These are phyloP conservation scores for Silvanus unidentatus DNA, from an alignment of 2,888 invertebrate genomes.

Conservation along the genomic window DNA sequence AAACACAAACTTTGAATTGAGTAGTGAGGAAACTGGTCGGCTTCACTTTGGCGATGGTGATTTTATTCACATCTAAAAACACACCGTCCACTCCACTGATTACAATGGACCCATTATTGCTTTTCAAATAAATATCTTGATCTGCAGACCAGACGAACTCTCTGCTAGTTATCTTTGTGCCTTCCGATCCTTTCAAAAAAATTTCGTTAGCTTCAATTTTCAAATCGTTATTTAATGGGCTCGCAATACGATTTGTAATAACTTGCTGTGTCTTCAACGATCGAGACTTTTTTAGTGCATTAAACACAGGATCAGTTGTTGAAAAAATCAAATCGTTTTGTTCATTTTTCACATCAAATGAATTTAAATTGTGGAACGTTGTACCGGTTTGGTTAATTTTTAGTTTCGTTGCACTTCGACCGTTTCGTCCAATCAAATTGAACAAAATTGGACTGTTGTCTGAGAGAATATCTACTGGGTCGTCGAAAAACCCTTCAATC, in stretches of 20 bases:
- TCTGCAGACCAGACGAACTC: slow-evolving; percentile 71
- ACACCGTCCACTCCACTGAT: slow-evolving; percentile 66
- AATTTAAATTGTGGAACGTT: slow-evolving; percentile 54
- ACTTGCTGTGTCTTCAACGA: slow-evolving; percentile 60
- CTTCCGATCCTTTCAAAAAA: slow-evolving; percentile 73
- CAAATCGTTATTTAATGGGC: slow-evolving; percentile 65
- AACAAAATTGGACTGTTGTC: slow-evolving; percentile 42
- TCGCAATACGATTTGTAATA: slow-evolving; percentile 66
- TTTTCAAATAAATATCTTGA: slow-evolving; percentile 70
- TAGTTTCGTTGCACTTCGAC: slow-evolving; percentile 45
- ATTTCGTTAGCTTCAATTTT: slow-evolving; percentile 65
- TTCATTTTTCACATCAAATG: slow-evolving; percentile 65
- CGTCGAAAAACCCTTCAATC: slow-evolving; percentile 54
- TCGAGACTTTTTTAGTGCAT: slow-evolving; percentile 62
- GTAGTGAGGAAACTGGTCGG: slow-evolving; percentile 41
- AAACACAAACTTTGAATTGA: slow-evolving; percentile 84
- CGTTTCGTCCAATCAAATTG: slow-evolving; percentile 40
- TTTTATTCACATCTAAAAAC: slow-evolving; percentile 62
- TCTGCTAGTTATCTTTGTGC: slow-evolving; percentile 66
- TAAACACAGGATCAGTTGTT: slow-evolving; percentile 67
- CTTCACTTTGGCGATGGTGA: slow-evolving; percentile 59
- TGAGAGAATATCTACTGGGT: slow-evolving; percentile 50
- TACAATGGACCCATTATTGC: slow-evolving; percentile 68
- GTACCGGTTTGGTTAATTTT: slow-evolving; percentile 62
- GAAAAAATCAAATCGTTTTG: slow-evolving; percentile 61